Conservation (phyloP, 2,888 invertebrate species). For the Agrilus cyanescens region DNA sequence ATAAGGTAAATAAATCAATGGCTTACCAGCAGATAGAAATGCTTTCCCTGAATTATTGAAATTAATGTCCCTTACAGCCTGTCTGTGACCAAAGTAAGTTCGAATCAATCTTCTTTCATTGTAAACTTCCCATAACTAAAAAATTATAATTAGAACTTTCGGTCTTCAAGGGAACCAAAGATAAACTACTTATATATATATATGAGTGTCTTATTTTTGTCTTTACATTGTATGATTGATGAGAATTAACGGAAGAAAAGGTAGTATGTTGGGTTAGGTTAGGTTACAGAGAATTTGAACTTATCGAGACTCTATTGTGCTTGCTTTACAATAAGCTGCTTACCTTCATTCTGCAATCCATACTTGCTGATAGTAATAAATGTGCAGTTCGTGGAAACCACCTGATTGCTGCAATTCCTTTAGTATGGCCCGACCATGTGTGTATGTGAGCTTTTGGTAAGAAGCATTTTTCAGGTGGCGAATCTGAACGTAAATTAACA, state of each 20-base stretch:
- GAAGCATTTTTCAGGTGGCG: slow-evolving; percentile 91
- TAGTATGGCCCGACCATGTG: slow-evolving; percentile 95
- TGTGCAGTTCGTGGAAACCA: slow-evolving; percentile 95
- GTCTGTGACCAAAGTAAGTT: slow-evolving; percentile 92
- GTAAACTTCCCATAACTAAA: slow-evolving; percentile 94
- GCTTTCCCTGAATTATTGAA: slow-evolving; percentile 90
- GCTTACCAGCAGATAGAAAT: slow-evolving; percentile 84
- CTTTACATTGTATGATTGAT: too few species aligned
- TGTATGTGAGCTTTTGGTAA: slow-evolving; percentile 91
- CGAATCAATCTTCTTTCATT: slow-evolving; percentile 84
- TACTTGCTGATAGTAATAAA: slow-evolving; percentile 85
- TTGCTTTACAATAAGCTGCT: slow-evolving; percentile 3
- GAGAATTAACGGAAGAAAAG: too few species aligned
- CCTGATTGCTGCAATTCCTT: slow-evolving; percentile 86
- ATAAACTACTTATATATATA: too few species aligned
- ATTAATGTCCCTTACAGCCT: slow-evolving; percentile 91
- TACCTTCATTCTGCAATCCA: slow-evolving; percentile 94
- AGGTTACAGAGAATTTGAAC: too few species aligned
- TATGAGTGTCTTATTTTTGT: too few species aligned
- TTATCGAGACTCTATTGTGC: too few species aligned
- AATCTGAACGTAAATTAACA: slow-evolving; percentile 72
- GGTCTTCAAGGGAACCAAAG: background rate
- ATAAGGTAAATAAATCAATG: slow-evolving; percentile 4
- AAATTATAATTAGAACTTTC: slow-evolving; percentile 8
- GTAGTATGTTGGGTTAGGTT: too few species aligned